Base-by-base conservation (phyloP, 92 coral and sea anemone genomes). In the Porites rus region DNA sequence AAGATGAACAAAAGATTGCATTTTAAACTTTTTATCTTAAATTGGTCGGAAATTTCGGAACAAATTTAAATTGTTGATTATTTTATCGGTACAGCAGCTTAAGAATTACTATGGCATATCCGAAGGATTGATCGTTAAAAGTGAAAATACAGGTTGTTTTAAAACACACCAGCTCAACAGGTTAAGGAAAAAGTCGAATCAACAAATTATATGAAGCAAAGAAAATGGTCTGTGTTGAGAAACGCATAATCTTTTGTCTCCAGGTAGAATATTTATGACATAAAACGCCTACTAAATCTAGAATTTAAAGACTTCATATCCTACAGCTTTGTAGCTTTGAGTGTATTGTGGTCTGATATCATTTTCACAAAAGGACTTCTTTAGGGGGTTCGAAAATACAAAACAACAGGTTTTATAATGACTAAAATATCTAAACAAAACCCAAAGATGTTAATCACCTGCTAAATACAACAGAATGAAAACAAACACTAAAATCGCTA, bases 351-450 rank as follows among this genome's bases (percentile, higher is more conserved):
- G 51, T 54, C 22, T 10, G 58, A 79, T 74, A 83, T 73, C 80
- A 17, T 50, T 74, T 50, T 14, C 87, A 72, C 80, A 83, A 83
- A 18, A 24, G 18, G 51, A 6, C 18, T 81, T 74, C 80, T 19
- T 50, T 8, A 24, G 73, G 87, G 74, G 74, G 86, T 12, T 62
- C 51, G 31, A 65, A 52, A 51, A 83, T 59, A 75, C 67, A 73
- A 83, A 74, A 64, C 87, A 62, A 62, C 80, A 83, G 81, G 80
- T 83, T 74, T 81, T 10, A 20, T 24, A 83, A 73, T 73, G 72
- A 19, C 16, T 11, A 73, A 62, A 74, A 52, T 5, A 73, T 18
- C 64, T 80, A 83, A 83, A 83, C 80, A 83, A 74, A 73, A 83
- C 50, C 72, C 22, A 7, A 62, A 74, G 65, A 61, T 60, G 71